phyloP scores from a whole-genome alignment of 1,140 invertebrate genomes.

The Penaeus vannamei region DNA sequence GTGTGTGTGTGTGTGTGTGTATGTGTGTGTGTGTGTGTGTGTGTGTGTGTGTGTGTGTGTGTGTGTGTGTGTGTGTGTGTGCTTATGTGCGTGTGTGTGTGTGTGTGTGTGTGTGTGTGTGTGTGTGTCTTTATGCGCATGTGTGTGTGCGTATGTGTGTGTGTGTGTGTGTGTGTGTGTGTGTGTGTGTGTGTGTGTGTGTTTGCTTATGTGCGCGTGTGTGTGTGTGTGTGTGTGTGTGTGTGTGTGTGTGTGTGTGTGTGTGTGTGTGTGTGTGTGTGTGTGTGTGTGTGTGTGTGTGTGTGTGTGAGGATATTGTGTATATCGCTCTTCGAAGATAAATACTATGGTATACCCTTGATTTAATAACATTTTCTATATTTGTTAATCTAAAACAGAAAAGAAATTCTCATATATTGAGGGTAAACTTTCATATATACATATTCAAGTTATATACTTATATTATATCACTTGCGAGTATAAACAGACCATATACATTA shows the following conservation, averaged over 20 bases:
- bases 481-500: too few species aligned
- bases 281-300: background rate
- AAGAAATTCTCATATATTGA: too few species aligned
- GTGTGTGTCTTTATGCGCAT: too few species aligned
- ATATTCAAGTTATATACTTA: too few species aligned
- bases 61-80: background rate
- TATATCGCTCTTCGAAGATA: too few species aligned
- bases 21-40: background rate
- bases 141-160: background rate
- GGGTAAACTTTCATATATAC: too few species aligned
- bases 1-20: slow-evolving; percentile 28
- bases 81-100: background rate
- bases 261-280: background rate
- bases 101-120: background rate
- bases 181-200: background rate
- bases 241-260: too few species aligned
- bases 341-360: too few species aligned
- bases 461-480: too few species aligned
- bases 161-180: background rate
- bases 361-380: too few species aligned
- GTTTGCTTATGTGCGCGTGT: background rate
- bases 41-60: background rate
- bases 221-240: background rate
- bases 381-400: too few species aligned
- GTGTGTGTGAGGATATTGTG: too few species aligned